Evolutionary conservation across 2,113 vertebrate genomes (phyloP), one percentile per base, ranked within the genome.

Genomic region (Equus przewalskii): DNA sequence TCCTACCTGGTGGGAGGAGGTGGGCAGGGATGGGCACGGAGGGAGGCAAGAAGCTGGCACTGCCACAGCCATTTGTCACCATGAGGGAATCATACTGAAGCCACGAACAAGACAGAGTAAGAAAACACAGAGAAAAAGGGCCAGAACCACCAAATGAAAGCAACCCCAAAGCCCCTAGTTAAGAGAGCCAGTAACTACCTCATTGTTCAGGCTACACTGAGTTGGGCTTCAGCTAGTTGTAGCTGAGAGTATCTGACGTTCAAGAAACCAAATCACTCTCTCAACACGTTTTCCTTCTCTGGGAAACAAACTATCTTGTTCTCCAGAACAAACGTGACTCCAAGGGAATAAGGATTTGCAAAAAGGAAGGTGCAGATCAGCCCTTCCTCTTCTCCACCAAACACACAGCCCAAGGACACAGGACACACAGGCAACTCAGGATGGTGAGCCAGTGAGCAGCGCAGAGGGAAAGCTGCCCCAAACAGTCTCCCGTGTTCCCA

Each of bases 401-500:
- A 85, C 44, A 69, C 70, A 12, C 4, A 30, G 51, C 36, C 51
- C 60, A 51, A 44, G 36, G 46, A 58, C 19, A 7, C 24, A 70
- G 81, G 30, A 46, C 44, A 86, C 14, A 49, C 33, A 1, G 18
- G 30, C 67, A 54, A 49, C 21, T 5, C 67, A 36, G 69, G 41
- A 51, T 6, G 4, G 4, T 2, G 51, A 49, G 16, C 70, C 10
- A 5, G 18, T 16, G 9, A 11, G 79, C 51, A 79, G 30, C 1
- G 0, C 0, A 0, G 81, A 33, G 22, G 65, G 26, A n/a, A 41
- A 8, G n/a, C 28, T 10, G 22, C 22, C 82, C 44, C 13, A 41
- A 24, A 51, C 1, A 6, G 30, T 19, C n/a, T 86, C 46, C 46
- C n/a, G 21, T 5, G 7, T 70, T 54, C 10, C 24, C 0, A 9